Evolutionary conservation across 2,888 invertebrate species (phyloP), one percentile per base, ranked within the genome.

Genomic region (Clitarchus hookeri): DNA sequence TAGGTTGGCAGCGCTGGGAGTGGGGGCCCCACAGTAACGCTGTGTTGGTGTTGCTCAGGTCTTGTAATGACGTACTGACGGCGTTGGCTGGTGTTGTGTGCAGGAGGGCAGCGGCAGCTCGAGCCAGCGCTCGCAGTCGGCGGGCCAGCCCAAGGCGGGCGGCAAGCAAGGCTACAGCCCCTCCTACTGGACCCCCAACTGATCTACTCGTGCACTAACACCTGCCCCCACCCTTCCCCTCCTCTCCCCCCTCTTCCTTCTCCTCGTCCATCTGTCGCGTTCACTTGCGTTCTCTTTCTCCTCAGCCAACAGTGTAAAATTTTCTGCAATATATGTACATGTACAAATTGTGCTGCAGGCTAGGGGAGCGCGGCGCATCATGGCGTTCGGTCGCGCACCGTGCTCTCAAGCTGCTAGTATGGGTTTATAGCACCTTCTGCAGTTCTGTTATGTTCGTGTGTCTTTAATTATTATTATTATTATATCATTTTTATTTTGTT

Each of bases 71-170:
- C 65, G 65, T 19, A 65, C 65, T 65, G 65, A 65, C 65, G 65
- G 65, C 65, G 65, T 19, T 65, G 65, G 65, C 65, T n/a, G 65
- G 84, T 84, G 53, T 54, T 53, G 25, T 53, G 87, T 91, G 13
- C 92, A 94, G 94, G 95, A 95, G 91, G 93, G 94, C 86, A 93
- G 92, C 91, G 92, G 90, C 91, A 91, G 93, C 87, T 93, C 93
- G 0, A 91, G 92, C 84, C 92, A 93, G 88, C 92, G 93, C 86
- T 92, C 93, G 87, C 93, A 93, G 90, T 90, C 91, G 85, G 91
- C 92, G 84, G 93, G 93, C 91, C 93, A 94, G 89, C 92, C 94
- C 85, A 93, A 94, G 89, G 90, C 91, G 54, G 92, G 92, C 86
- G 93, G 93, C 90, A 95, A 95, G 92, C 94, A 94, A 88, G 91